Conservation (phyloP, 2,888 invertebrate genomes). For the Leptopterna dolabrata region DNA sequence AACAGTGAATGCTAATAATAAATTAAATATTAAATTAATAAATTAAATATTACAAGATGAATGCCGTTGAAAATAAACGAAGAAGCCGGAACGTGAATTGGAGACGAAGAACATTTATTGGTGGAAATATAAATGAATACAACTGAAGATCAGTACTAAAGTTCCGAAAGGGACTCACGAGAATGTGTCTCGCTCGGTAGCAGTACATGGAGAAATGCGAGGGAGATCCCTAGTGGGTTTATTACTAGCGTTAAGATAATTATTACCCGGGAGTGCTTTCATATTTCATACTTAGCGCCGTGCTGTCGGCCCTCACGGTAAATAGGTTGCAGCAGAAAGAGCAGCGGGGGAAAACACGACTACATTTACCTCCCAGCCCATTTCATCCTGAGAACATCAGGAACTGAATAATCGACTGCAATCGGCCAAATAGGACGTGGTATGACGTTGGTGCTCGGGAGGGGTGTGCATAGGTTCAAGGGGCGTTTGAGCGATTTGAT, state of each 20-base stretch:
- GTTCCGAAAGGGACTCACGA: too few species aligned
- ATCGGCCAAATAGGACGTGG: conserved; percentile 6
- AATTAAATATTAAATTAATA: too few species aligned
- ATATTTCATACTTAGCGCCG: conserved; percentile 26
- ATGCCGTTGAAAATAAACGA: too few species aligned
- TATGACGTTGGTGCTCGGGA: not conserved
- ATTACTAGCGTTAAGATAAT: conserved; percentile 8
- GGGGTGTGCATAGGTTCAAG: not conserved
- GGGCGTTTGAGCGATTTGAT: conserved; percentile 35
- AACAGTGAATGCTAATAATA: too few species aligned
- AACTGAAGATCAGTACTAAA: too few species aligned
- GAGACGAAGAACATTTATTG: too few species aligned
- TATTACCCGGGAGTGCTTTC: conserved; percentile 30
- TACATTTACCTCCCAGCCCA: not conserved
- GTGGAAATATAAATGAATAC: too few species aligned
- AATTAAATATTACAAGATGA: too few species aligned
- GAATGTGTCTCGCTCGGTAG: not conserved
- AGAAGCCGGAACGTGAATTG: too few species aligned
- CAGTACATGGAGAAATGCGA: not conserved
- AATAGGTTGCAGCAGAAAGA: not conserved
- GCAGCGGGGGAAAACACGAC: not conserved
- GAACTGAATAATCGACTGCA: conserved; percentile 53
- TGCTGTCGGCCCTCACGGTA: not conserved
- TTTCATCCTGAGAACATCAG: not conserved
- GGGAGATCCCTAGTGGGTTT: not conserved